These are phyloP conservation scores for Phyllopteryx taeniolatus DNA, from an alignment of 2,113 vertebrate genomes.

Conservation along the genomic window DNA sequence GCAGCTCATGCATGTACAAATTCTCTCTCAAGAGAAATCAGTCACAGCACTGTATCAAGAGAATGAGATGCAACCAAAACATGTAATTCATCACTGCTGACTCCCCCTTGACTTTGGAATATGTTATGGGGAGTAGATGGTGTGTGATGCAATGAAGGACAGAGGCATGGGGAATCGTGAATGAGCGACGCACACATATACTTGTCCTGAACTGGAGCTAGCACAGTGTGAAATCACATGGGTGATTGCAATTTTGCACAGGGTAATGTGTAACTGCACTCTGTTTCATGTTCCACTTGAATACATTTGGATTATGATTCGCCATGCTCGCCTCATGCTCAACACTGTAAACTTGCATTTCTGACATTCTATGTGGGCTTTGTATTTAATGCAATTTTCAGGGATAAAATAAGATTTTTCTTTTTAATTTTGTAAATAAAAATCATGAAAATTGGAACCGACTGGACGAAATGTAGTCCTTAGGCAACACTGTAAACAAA, in stretches of 20 bases:
- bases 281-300: slow-evolving; percentile 51
- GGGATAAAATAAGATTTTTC: neutral
- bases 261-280: slow-evolving; percentile 37
- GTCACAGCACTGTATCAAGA: slow-evolving; percentile 22
- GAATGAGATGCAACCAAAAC: slow-evolving; percentile 56
- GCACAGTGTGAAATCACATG: slow-evolving; percentile 64
- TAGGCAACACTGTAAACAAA: too few relatives aligned
- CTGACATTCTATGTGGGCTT: neutral
- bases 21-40: slow-evolving; percentile 42
- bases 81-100: slow-evolving; percentile 37
- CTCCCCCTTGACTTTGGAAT: slow-evolving; percentile 18
- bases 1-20: neutral
- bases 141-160: neutral
- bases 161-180: neutral
- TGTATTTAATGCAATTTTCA: neutral
- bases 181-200: slow-evolving; percentile 4
- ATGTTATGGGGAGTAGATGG: slow-evolving; percentile 9
- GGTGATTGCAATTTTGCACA: slow-evolving; percentile 60
- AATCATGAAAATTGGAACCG: too few relatives aligned
- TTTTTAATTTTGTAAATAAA: neutral
- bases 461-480: neutral
- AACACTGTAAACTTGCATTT: slow-evolving; percentile 17
- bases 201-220: slow-evolving; percentile 41
- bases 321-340: slow-evolving; percentile 4
- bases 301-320: slow-evolving; percentile 50